Conservation (phyloP, 2,888 invertebrate genomes). For the Drosophila rellima region DNA sequence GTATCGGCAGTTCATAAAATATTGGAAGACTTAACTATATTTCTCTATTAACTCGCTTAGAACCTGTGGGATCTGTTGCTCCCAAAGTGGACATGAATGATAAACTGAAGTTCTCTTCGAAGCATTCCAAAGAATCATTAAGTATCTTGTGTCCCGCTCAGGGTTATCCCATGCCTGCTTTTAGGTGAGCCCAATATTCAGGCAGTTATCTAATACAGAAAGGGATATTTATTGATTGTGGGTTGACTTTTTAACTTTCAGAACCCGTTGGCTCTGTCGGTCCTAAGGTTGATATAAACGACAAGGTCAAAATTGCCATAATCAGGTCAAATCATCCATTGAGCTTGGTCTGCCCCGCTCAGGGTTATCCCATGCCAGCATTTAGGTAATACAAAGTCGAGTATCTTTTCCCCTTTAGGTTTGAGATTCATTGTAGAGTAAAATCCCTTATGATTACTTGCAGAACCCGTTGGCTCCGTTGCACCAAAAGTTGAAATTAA, state of each 20-base stretch:
- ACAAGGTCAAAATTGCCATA: slow-evolving; percentile 84
- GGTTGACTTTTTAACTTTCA: slow-evolving; percentile 47
- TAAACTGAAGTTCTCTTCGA: slow-evolving; percentile 86
- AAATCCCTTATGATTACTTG: slow-evolving; percentile 28
- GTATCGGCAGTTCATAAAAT: slow-evolving; percentile 10
- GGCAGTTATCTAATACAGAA: slow-evolving; percentile 18
- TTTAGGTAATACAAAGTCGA: slow-evolving; percentile 69
- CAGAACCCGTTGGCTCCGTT: slow-evolving; percentile 86
- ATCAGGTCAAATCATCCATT: slow-evolving; percentile 84
- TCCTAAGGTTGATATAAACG: slow-evolving; percentile 87
- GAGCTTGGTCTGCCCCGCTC: slow-evolving; percentile 90
- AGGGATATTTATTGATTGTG: background rate
- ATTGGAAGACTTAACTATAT: background rate
- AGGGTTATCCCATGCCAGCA: slow-evolving; percentile 88
- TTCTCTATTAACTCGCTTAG: slow-evolving; percentile 60
- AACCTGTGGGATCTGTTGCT: slow-evolving; percentile 87
- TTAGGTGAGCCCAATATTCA: slow-evolving; percentile 85
- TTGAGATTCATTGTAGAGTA: background rate
- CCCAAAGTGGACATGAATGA: slow-evolving; percentile 90
- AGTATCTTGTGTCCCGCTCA: slow-evolving; percentile 89
- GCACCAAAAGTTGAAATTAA: slow-evolving; percentile 89
- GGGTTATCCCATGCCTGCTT: slow-evolving; percentile 89
- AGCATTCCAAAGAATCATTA: slow-evolving; percentile 23
- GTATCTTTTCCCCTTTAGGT: slow-evolving; percentile 10
- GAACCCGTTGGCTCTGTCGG: slow-evolving; percentile 87